phyloP scores from a whole-genome alignment of 1,140 invertebrate genomes.

The Drosophila novamexicana region DNA sequence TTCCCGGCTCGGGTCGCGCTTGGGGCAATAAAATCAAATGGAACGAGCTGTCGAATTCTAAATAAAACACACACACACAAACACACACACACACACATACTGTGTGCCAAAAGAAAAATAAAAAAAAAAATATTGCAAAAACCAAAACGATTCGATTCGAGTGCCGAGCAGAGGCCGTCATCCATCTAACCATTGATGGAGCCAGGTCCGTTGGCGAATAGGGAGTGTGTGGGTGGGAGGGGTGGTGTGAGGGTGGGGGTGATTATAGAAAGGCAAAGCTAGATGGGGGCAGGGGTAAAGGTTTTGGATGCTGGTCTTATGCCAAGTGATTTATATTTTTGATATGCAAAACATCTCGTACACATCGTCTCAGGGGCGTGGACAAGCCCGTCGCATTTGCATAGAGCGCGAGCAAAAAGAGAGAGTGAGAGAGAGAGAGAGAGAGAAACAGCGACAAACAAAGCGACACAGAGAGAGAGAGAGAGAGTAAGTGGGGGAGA shows the following conservation, averaged over 20 bases:
- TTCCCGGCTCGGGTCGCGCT: conserved; percentile 18
- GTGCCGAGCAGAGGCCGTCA: conserved; percentile 44
- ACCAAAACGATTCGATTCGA: conserved; percentile 40
- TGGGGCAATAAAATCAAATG: conserved; percentile 47
- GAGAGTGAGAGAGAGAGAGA: background rate
- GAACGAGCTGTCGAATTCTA: conserved; percentile 59
- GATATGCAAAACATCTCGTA: conserved; percentile 79
- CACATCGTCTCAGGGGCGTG: conserved; percentile 66
- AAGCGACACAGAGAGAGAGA: background rate
- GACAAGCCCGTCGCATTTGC: conserved; percentile 61
- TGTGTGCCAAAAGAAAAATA: background rate
- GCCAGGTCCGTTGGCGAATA: conserved; percentile 35
- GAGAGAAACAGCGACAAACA: conserved; percentile 1
- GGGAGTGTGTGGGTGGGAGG: background rate
- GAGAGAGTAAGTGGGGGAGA: background rate
- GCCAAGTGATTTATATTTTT: conserved; percentile 82
- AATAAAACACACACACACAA: conserved; percentile 27
- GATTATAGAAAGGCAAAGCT: background rate
- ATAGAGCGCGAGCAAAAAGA: conserved; percentile 7
- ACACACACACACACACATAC: background rate
- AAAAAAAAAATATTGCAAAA: conserved; percentile 38
- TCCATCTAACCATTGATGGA: conserved; percentile 39
- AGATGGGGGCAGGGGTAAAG: conserved; percentile 4
- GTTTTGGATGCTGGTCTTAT: conserved; percentile 64
- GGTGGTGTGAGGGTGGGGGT: background rate